Percentiles rank a stretch among this genome's conserved stretches.
phyloP scores from a whole-genome alignment of 1,140 invertebrate genomes.

The Octopus sinensis region DNA sequence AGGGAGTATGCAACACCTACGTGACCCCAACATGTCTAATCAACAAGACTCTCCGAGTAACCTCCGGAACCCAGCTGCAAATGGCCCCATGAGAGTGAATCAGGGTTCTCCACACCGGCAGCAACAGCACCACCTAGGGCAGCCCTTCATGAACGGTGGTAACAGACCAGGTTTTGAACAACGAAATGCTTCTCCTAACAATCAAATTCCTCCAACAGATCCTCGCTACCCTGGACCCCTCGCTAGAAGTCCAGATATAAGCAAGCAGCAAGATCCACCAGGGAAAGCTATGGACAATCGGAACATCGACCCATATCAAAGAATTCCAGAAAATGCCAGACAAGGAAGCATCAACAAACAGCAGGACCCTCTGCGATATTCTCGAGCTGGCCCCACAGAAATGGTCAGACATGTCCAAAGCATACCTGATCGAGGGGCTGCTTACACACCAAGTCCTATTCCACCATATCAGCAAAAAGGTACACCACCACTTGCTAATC shows the following conservation, averaged over 20 bases:
- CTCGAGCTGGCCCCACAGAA: not conserved
- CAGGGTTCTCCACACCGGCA: constrained; percentile 23
- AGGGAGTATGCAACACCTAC: no score
- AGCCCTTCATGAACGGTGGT: not conserved
- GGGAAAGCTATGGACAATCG: no score
- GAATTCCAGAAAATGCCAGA: not conserved
- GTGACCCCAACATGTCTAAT: no score
- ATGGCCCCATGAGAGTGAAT: constrained; percentile 27
- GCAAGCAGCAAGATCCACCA: no score
- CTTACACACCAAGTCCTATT: not conserved
- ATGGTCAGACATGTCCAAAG: no score
- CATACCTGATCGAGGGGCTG: not conserved
- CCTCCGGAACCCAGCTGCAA: constrained; percentile 47
- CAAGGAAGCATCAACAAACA: not conserved
- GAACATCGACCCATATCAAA: not conserved
- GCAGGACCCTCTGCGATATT: not conserved
- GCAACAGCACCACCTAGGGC: not conserved
- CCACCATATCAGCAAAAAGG: not conserved
- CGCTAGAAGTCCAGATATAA: no score
- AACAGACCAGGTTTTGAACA: not conserved
- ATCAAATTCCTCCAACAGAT: no score
- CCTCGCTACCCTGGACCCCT: no score
- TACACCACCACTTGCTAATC: not conserved
- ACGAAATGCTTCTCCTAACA: not conserved
- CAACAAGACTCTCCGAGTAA: constrained; percentile 25